Evolutionary conservation across 2,797 vertebrate genomes (phyloP), one percentile per base, ranked within the genome.

Genomic region (Ciconia nigra): DNA sequence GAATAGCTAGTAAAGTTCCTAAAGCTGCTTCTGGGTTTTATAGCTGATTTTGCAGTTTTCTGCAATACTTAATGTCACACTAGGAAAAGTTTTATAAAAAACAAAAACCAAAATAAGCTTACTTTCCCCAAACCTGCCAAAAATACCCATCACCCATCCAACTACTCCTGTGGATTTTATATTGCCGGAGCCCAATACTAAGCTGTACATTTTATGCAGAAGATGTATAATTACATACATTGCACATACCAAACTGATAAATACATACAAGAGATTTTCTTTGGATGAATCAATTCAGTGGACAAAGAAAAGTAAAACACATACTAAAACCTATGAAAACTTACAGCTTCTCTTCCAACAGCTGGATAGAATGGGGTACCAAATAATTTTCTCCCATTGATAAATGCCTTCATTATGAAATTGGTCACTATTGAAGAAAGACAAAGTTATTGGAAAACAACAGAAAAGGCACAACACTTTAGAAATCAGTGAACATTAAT

Each of bases 401-500:
- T 99, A 97, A 99, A 99, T 22, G 99, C 99, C 97, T 99, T 99
- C 99, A 99, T 99, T 97, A 99, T 99, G 98, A 99, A 99, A 98
- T 99, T 99, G 29, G 99, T 99, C 99, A 99, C 99, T 99, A 90
- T 62, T 83, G 58, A 96, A 95, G 65, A 97, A 94, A 97, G 77
- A 98, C 39, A 91, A 97, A 87, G 94, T 61, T 89, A 93, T 83
- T 93, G 83, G 59, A 70, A 90, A 84, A 86, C 17, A 94, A 65
- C 47, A 29, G 57, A 61, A 83, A 87, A 94, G 29, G 11, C 65
- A 62, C n/a, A 67, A 80, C 16, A 17, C n/a, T 73, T 62, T 9
- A 91, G 59, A 93, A 78, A 49, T 91, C 33, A 76, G 63, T 70
- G 58, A 93, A 42, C 4, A 73, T 13, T 42, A 17, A 63, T 39